Conservation (phyloP, 64 coral and sea anemone species). For the Montipora foliosa region DNA sequence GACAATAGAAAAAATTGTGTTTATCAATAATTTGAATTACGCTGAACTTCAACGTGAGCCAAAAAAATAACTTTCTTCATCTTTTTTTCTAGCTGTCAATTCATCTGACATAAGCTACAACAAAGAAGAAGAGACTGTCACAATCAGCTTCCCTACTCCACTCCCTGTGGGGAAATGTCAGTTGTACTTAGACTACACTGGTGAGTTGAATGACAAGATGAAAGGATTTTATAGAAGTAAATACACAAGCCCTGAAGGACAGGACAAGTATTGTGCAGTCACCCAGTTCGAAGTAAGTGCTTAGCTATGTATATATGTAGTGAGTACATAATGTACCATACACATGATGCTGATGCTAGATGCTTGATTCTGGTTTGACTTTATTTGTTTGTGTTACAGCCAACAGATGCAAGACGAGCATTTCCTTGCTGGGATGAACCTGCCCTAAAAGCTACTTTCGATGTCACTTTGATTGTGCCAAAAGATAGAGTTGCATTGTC, state of each 20-base stretch:
- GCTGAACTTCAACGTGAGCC: no score
- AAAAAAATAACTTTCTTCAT: neutral
- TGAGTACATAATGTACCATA: no score
- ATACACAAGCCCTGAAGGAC: slow-evolving; percentile 77
- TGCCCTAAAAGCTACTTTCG: slow-evolving; percentile 88
- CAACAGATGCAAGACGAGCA: slow-evolving; percentile 87
- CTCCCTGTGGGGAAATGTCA: slow-evolving; percentile 85
- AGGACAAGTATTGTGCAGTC: slow-evolving; percentile 97
- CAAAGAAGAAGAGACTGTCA: slow-evolving; percentile 93
- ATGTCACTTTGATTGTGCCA: slow-evolving; percentile 86
- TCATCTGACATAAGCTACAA: slow-evolving; percentile 79
- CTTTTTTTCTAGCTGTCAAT: slow-evolving; percentile 59
- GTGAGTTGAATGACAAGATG: slow-evolving; percentile 98
- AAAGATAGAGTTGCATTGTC: slow-evolving; percentile 89
- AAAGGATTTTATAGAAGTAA: slow-evolving; percentile 99
- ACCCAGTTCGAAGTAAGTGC: slow-evolving; percentile 94
- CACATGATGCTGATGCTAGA: neutral
- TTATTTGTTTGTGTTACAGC: slow-evolving; percentile 35
- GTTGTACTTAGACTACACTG: slow-evolving; percentile 85
- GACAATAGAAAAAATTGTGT: no score
- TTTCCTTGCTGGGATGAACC: slow-evolving; percentile 98
- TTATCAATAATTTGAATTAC: no score
- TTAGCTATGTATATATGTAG: neutral
- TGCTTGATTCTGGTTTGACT: no score
- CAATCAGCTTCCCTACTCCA: slow-evolving; percentile 76